Conservation (phyloP, 2,113 vertebrate species). For the Casuarius casuarius region DNA sequence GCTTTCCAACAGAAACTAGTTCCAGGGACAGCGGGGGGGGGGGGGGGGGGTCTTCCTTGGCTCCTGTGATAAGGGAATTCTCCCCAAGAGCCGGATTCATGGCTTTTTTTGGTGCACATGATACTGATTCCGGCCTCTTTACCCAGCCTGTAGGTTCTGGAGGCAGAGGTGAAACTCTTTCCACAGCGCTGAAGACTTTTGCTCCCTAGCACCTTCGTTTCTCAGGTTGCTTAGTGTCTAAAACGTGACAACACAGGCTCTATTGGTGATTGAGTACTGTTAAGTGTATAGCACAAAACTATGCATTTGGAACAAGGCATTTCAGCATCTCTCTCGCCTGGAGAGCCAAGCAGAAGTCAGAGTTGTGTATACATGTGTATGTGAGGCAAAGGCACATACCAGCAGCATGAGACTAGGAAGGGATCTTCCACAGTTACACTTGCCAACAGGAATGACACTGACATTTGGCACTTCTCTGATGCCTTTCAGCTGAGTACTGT, state of each 20-base stretch:
- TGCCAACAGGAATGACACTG: neutral
- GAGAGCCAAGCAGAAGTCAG: conserved; percentile 5
- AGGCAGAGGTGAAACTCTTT: neutral
- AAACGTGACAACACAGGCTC: neutral
- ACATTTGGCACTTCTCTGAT: neutral
- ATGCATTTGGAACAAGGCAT: neutral
- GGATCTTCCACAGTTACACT: neutral
- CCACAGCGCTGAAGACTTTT: neutral
- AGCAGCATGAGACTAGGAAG: neutral
- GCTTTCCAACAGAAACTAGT: neutral
- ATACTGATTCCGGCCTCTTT: neutral
- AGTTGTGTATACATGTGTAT: neutral
- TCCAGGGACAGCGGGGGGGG: neutral
- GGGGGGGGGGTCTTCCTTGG: neutral
- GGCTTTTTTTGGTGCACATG: neutral
- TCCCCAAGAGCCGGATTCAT: neutral
- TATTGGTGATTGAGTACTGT: neutral
- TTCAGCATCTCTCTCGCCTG: neutral
- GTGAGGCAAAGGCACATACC: neutral
- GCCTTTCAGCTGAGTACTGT: neutral
- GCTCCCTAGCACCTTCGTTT: neutral
- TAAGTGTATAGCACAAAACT: neutral
- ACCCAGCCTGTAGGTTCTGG: neutral
- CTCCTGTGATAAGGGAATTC: neutral
- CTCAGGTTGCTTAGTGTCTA: neutral